Evolutionary conservation across 2,797 vertebrate species (phyloP).

Genomic region (Macroramphosus scolopax): DNA sequence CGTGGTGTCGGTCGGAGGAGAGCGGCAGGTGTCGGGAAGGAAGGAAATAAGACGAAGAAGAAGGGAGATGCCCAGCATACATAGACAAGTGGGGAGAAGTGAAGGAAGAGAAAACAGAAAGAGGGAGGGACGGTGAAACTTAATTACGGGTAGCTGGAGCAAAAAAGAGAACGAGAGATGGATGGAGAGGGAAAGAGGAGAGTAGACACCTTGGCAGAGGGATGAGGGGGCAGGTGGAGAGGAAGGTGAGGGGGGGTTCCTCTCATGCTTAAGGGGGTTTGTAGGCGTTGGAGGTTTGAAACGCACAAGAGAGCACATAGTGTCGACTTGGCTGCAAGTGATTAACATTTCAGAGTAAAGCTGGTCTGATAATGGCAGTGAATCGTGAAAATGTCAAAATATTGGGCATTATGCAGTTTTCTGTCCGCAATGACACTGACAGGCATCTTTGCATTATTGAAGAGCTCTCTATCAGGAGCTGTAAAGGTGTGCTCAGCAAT

Average conservation of each 20-base stretch:
- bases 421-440: background rate
- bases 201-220: slow-evolving; percentile 53
- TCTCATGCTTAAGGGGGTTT: slow-evolving; percentile 22
- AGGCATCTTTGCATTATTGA: background rate
- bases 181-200: slow-evolving; percentile 46
- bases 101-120: slow-evolving; percentile 29
- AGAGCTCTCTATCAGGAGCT: background rate
- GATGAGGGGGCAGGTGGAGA: slow-evolving; percentile 37
- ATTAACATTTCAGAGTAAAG: slow-evolving; percentile 2
- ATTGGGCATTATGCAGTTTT: background rate
- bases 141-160: slow-evolving; percentile 61
- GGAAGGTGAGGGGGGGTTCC: slow-evolving; percentile 14
- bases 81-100: slow-evolving; percentile 21
- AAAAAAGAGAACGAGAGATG: slow-evolving; percentile 50
- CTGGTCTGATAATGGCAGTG: slow-evolving; percentile 1
- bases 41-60: background rate
- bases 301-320: too few species aligned
- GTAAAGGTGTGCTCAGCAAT: background rate
- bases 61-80: slow-evolving; percentile 5
- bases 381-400: background rate
- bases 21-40: slow-evolving; percentile 3
- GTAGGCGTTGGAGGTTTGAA: slow-evolving; percentile 31
- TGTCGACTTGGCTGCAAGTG: slow-evolving; percentile 18
- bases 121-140: slow-evolving; percentile 28
- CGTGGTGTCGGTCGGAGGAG: slow-evolving; percentile 7